Evolutionary conservation across 2,888 invertebrate genomes (phyloP).

Genomic region (Yponomeuta malinellus): DNA sequence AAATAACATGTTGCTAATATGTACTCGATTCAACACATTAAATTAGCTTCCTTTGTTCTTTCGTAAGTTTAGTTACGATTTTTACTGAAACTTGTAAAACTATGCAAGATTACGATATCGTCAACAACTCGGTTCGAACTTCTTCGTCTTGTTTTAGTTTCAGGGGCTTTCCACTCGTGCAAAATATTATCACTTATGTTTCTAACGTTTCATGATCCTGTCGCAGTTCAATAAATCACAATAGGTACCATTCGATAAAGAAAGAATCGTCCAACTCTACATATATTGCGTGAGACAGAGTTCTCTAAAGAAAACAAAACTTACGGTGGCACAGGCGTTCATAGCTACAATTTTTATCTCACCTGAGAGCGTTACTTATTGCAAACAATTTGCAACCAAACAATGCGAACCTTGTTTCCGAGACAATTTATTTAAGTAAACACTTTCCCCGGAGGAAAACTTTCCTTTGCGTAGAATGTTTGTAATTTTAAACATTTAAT

Average conservation of each 20-base stretch:
- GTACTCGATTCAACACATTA: not conserved
- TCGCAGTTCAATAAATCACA: not conserved
- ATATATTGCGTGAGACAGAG: constrained; percentile 15
- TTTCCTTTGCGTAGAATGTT: constrained; percentile 46
- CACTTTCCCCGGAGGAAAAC: constrained; percentile 55
- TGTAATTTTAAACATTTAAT: constrained; percentile 16
- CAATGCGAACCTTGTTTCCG: constrained; percentile 69
- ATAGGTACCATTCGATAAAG: not conserved
- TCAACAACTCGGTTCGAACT: too few relatives aligned
- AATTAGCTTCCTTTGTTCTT: not conserved
- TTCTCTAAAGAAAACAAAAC: constrained; percentile 5
- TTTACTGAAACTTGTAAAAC: not conserved
- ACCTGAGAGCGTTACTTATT: constrained; percentile 36
- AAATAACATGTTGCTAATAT: too few relatives aligned
- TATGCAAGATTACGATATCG: too few relatives aligned
- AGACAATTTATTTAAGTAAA: constrained; percentile 54
- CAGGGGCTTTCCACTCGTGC: too few relatives aligned
- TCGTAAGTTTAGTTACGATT: not conserved
- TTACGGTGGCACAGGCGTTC: not conserved
- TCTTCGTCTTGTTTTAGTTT: too few relatives aligned
- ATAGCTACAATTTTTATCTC: constrained; percentile 8
- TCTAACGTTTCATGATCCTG: not conserved
- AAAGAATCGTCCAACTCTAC: constrained; percentile 29
- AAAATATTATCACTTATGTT: too few relatives aligned
- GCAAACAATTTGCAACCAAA: constrained; percentile 54